Conservation (phyloP, 2,113 vertebrate genomes). For the Chionis minor region DNA sequence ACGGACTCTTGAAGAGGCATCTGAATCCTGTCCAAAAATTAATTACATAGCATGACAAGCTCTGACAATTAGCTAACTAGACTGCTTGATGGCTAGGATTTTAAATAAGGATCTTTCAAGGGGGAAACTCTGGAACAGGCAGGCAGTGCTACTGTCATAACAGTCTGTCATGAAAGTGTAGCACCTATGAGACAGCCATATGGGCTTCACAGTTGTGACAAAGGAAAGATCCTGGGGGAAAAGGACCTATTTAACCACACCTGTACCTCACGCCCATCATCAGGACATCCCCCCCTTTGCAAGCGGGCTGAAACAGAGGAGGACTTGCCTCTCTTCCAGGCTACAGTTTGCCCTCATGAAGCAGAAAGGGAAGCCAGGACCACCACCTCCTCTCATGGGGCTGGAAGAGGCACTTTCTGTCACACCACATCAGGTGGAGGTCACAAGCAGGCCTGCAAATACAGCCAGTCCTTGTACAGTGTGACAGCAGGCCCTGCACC, state of each 20-base stretch:
- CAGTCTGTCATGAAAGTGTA: neutral
- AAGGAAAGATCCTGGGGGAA: neutral
- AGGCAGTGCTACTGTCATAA: neutral
- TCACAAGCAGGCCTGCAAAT: neutral
- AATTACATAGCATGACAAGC: slow-evolving; percentile 9
- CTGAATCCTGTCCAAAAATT: slow-evolving; percentile 32
- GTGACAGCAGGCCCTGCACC: neutral
- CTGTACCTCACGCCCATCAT: neutral
- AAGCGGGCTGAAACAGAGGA: neutral
- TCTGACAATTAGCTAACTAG: slow-evolving; percentile 39
- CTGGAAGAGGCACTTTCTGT: neutral
- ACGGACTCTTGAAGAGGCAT: neutral
- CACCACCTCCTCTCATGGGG: neutral
- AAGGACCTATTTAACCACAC: neutral
- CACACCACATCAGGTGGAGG: fast-evolving
- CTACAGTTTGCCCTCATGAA: neutral
- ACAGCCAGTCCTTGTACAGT: neutral
- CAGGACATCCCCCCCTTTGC: neutral
- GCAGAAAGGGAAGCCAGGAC: neutral
- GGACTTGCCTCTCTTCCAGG: neutral
- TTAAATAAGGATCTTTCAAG: slow-evolving; percentile 11
- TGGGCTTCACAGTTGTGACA: neutral
- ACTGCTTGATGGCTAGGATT: neutral
- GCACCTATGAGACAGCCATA: neutral
- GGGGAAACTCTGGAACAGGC: neutral